Evolutionary conservation across 1,140 invertebrate genomes (phyloP), one percentile per base, ranked within the genome.

Genomic region (Dryas iulia): DNA sequence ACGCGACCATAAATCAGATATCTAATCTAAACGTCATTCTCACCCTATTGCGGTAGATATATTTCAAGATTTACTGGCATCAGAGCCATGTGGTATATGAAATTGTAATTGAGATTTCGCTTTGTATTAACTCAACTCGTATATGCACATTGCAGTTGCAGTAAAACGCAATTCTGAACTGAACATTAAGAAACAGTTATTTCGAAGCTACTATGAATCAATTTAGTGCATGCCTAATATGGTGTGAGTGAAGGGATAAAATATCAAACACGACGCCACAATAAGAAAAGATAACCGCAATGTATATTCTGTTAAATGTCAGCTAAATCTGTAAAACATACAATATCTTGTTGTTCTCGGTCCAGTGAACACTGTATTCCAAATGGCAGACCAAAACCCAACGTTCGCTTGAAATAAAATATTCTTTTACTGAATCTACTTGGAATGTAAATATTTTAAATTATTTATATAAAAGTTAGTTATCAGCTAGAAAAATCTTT

Each of bases 1-100:
- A 85, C 80, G 79, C 75, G 67, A 78, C 82, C 52, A 86, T 89
- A 86, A 87, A 89, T 89, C 81, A 81, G 72, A 62, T 76, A 76
- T 75, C 68, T 74, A 79, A 77, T 81, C 74, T 75, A 73, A 64
- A 81, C 78, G 87, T 86, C 87, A 86, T 78, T 71, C 66, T 47
- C 80, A 84, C 78, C 66, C 72, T 70, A 72, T 82, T 77, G 74
- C 77, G 57, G 53, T 63, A 77, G 75, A 83, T 81, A 79, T 78
- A 81, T 82, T 79, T 77, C 76, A 72, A 81, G 74, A 77, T 79
- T 81, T 77, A 79, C 66, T 73, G 59, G 59, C 71, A 33, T 12
- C 65, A 66, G 61, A 52, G 65, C 68, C 77, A 70, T 71, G 62
- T 71, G 72, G 58, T 66, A 68, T 69, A 69, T 60, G 60, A 30